Conservation (phyloP, 2,797 vertebrate species). For the Acanthurus tractus region DNA sequence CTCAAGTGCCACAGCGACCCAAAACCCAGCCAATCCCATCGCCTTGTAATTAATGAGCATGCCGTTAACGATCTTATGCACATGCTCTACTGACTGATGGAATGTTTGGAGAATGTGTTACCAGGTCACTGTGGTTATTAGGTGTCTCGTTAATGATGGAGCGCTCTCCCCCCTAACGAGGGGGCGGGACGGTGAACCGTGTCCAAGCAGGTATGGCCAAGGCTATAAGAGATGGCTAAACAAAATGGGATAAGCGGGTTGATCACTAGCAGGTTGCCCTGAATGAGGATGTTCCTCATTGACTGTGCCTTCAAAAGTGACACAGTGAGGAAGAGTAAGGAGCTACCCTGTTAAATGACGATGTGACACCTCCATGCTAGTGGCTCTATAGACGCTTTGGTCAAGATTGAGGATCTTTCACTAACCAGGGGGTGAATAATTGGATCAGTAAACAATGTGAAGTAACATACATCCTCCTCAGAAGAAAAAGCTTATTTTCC, state of each 20-base stretch:
- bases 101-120: conserved; percentile 77
- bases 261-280: conserved; percentile 33
- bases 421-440: neutral
- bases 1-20: conserved; percentile 66
- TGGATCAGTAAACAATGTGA: too few relatives aligned
- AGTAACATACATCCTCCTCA: too few relatives aligned
- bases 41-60: conserved; percentile 73
- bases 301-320: neutral
- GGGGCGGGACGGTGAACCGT: conserved; percentile 48
- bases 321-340: conserved; percentile 15
- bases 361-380: neutral
- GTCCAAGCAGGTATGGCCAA: conserved; percentile 72
- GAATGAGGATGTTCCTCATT: conserved; percentile 43
- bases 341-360: neutral
- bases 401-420: neutral
- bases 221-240: conserved; percentile 56
- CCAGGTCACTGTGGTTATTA: conserved; percentile 69
- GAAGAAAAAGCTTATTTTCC: neutral
- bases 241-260: conserved; percentile 61
- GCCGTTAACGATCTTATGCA: conserved; percentile 65
- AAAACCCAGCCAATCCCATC: conserved; percentile 64
- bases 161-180: conserved; percentile 46
- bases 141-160: conserved; percentile 68
- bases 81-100: conserved; percentile 77
- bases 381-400: neutral